A percentile compares a stretch with the other conserved stretches of the same genome.
Conservation (phyloP, 2,113 vertebrate genomes). For the Mus spicilegus region DNA sequence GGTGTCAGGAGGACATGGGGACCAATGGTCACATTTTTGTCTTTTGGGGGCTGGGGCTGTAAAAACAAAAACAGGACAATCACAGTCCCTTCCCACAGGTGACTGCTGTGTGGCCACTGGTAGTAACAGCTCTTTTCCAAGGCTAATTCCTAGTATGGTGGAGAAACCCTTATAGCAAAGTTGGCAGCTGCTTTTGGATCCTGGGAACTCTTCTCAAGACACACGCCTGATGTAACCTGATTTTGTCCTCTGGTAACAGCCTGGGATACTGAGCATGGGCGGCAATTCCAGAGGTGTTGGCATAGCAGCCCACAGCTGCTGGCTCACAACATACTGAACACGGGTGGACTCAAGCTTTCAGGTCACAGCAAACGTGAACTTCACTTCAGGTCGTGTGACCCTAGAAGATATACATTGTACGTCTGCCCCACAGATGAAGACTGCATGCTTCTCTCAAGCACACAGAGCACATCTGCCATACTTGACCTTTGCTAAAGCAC, state of each 20-base stretch:
- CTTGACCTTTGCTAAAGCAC: neutral
- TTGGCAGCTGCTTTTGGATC: neutral
- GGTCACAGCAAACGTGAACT: neutral
- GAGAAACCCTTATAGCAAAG: neutral
- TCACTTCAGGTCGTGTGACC: neutral
- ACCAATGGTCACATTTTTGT: slow-evolving; percentile 88
- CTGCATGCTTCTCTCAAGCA: neutral
- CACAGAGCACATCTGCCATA: neutral
- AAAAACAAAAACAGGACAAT: neutral
- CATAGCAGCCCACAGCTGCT: neutral
- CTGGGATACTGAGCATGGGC: fast-evolving
- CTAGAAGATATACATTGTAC: neutral
- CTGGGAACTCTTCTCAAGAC: fast-evolving
- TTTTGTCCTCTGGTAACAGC: neutral
- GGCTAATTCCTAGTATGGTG: neutral
- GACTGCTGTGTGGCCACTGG: fast-evolving
- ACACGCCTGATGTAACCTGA: fast-evolving
- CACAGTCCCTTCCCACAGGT: fast-evolving
- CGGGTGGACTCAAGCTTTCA: neutral
- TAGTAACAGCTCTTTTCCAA: fast-evolving
- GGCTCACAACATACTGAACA: neutral
- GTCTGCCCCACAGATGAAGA: neutral
- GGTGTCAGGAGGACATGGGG: slow-evolving; percentile 72
- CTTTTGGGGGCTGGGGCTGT: slow-evolving; percentile 85
- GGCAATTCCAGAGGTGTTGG: neutral